phyloP scores from a whole-genome alignment of 1,140 invertebrate species.

The Babylonia areolata region DNA sequence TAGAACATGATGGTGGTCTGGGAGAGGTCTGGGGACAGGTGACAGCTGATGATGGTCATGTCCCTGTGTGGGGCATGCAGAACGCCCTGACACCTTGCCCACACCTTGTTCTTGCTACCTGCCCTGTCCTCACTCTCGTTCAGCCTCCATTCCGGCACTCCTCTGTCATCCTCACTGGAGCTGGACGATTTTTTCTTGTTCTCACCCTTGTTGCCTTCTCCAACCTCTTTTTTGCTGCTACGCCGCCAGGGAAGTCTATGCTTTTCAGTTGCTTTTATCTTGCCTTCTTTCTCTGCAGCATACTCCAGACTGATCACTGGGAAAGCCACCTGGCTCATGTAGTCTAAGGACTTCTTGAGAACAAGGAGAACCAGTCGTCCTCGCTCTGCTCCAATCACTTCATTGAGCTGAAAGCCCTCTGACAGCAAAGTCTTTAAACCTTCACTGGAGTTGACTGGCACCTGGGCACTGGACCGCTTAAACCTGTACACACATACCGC shows the following conservation, averaged over 20 bases:
- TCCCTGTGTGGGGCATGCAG: slow-evolving; percentile 34
- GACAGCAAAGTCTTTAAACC: slow-evolving; percentile 20
- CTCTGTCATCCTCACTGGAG: background rate
- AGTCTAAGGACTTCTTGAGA: slow-evolving; percentile 25
- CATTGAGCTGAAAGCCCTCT: slow-evolving; percentile 29
- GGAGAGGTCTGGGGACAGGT: slow-evolving; percentile 44
- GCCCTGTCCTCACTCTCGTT: background rate
- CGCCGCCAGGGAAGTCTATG: background rate
- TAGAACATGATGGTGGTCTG: slow-evolving; percentile 43
- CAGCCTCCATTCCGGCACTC: background rate
- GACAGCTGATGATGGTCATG: slow-evolving; percentile 48
- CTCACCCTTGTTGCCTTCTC: background rate
- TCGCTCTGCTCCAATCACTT: slow-evolving; percentile 24
- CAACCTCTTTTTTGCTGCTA: background rate
- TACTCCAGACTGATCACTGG: slow-evolving; percentile 30
- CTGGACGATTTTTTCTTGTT: background rate
- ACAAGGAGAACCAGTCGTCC: slow-evolving; percentile 33
- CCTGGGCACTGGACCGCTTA: background rate
- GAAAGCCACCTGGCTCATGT: slow-evolving; percentile 38
- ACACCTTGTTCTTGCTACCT: background rate
- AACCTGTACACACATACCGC: slow-evolving; percentile 39
- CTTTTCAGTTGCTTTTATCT: background rate
- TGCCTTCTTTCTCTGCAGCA: background rate
- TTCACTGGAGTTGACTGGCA: slow-evolving; percentile 21
- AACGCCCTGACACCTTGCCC: slow-evolving; percentile 26